A percentile compares a stretch with the other conserved stretches of the same genome.
phyloP scores from a whole-genome alignment of 2,113 vertebrate species.

The Mesitornis unicolor region DNA sequence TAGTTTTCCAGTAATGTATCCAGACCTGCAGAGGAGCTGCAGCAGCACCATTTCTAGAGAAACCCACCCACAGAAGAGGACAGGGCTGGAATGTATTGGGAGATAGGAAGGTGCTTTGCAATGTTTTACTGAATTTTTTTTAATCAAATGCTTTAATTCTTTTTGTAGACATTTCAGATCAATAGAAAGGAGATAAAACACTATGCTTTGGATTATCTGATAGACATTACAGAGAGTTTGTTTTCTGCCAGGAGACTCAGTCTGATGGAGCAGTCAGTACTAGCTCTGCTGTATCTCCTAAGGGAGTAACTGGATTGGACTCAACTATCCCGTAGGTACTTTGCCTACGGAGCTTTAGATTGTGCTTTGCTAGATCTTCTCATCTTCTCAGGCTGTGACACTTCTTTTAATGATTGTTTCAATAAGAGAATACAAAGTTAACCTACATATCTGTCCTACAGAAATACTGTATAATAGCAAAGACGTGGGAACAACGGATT shows the following conservation, averaged over 20 bases:
- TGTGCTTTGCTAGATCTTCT: neutral
- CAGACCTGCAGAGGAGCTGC: neutral
- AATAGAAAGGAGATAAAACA: neutral
- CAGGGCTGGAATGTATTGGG: neutral
- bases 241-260: neutral
- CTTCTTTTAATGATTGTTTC: neutral
- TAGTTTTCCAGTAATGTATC: neutral
- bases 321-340: neutral
- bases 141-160: neutral
- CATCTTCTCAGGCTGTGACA: neutral
- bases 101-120: neutral
- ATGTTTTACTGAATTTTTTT: neutral
- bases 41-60: neutral
- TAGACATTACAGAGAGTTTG: neutral
- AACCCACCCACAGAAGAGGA: neutral
- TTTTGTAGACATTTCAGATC: neutral
- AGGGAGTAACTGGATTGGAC: neutral
- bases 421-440: neutral
- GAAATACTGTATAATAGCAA: neutral
- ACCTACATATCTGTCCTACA: neutral
- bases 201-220: neutral
- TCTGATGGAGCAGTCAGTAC: neutral
- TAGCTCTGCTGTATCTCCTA: neutral
- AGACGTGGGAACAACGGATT: neutral
- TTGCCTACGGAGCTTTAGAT: neutral